Evolutionary conservation across 2,113 vertebrate genomes (phyloP).

Genomic region (Cryptomyrus ogoouensis): DNA sequence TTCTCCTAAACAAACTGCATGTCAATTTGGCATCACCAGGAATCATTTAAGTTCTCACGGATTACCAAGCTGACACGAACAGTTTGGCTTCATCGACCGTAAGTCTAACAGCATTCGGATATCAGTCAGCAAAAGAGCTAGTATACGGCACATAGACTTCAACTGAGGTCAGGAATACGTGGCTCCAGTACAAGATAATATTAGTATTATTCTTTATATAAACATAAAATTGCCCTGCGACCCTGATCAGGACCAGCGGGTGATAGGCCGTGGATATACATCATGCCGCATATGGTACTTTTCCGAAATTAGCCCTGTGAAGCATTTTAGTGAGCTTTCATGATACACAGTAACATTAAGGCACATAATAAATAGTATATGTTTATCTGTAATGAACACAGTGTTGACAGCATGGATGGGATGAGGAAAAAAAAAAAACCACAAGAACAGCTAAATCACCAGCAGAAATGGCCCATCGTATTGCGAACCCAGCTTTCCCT

Average conservation of each 20-base stretch:
- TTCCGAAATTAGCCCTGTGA: background rate
- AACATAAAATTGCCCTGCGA: background rate
- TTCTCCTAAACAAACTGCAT: slow-evolving; percentile 30
- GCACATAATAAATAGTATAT: background rate
- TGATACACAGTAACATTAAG: background rate
- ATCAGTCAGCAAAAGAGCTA: background rate
- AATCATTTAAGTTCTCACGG: background rate
- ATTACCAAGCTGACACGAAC: background rate
- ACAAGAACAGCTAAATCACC: background rate
- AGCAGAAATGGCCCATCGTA: background rate
- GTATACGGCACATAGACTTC: background rate
- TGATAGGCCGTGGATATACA: background rate
- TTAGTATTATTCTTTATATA: background rate
- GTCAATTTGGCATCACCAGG: slow-evolving; percentile 6
- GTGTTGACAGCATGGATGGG: background rate
- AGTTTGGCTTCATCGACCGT: background rate
- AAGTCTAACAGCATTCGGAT: background rate
- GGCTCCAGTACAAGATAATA: background rate
- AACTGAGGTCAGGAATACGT: background rate
- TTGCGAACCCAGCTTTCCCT: background rate
- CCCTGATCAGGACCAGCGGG: background rate
- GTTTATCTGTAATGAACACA: background rate
- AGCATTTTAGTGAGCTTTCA: background rate
- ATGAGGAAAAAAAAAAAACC: background rate
- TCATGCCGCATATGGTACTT: background rate